Base-by-base conservation (phyloP, 2,113 vertebrate genomes). In the Collichthys lucidus region DNA sequence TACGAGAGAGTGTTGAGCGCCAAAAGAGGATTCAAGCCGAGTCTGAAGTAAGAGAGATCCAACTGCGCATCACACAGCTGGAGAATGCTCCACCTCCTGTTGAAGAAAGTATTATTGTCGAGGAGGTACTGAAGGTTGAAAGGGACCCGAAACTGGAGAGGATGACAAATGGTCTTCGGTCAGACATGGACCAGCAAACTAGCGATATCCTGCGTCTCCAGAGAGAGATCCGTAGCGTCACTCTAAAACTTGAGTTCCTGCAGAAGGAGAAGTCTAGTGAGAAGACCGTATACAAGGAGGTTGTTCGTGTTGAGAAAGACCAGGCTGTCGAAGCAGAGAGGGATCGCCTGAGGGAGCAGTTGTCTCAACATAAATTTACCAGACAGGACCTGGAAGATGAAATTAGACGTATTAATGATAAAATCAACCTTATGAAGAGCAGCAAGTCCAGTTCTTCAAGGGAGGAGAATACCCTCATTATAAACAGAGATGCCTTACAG, bases 211-310 rank as follows among this genome's bases (percentile, higher is more conserved):
- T 95, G 22, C 96, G 94, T 77, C 61, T 98, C 61, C 94, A 97
- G 77, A 96, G 97, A 64, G 96, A 98, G 29, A 95, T 97, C 64
- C 95, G 96, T 80, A 96, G 89, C 75, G 67, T 96, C 81, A 96
- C 92, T 83, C 31, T 94, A 5, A 96, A 95, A 83, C 80, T 97
- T 0, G 96, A 99, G 4, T 86, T 97, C 55, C 93, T 99, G 47
- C 96, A 97, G 85, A 96, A 91, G 78, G 95, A 97, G 17, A 99
- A 98, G 65, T 95, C 96, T 0, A 93, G 95, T 29, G 97, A 98
- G 92, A 99, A 95, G 92, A 98, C 97, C 0, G 94, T 99, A 82
- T 99, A 99, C 90, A 99, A 99, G 89, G 98, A 99, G 49, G 94
- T 99, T 71, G 96, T 99, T 72, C 89, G 97, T 83, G 96, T 99